A percentile compares a stretch with the other conserved stretches of the same genome.
Evolutionary conservation across 2,797 vertebrate species (phyloP).

Genomic region (Huso huso): DNA sequence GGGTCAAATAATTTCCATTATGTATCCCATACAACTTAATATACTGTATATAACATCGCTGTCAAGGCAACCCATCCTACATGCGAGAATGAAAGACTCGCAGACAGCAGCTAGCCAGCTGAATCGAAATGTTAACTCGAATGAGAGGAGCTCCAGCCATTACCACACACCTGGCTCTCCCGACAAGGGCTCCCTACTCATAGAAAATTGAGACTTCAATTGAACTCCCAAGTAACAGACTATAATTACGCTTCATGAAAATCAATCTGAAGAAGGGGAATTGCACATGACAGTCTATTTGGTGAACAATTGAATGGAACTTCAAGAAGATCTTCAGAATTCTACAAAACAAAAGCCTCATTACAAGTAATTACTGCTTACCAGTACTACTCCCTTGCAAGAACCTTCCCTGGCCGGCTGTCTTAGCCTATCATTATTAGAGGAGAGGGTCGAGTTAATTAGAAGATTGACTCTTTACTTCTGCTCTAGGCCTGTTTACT

Average conservation of each 20-base stretch:
- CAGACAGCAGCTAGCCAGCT: slow-evolving; percentile 71
- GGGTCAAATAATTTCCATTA: background rate
- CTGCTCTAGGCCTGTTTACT: slow-evolving; percentile 19
- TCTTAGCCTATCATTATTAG: slow-evolving; percentile 47
- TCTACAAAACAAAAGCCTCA: slow-evolving; percentile 89
- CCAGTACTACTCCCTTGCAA: slow-evolving; percentile 61
- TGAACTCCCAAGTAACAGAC: slow-evolving; percentile 69
- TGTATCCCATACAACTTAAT: background rate
- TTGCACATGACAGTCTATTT: slow-evolving; percentile 55
- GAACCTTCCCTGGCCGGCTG: slow-evolving; percentile 47
- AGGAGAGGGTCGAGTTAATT: slow-evolving; percentile 65
- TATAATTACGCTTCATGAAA: slow-evolving; percentile 86
- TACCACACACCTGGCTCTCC: slow-evolving; percentile 73
- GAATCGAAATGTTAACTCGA: slow-evolving; percentile 56
- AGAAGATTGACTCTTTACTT: slow-evolving; percentile 16
- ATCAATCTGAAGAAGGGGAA: slow-evolving; percentile 59
- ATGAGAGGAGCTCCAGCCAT: slow-evolving; percentile 61
- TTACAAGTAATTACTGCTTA: slow-evolving; percentile 89
- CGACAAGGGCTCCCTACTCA: slow-evolving; percentile 56
- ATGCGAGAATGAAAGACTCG: slow-evolving; percentile 79
- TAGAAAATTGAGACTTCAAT: slow-evolving; percentile 90
- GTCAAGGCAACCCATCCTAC: slow-evolving; percentile 71
- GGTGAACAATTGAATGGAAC: slow-evolving; percentile 66
- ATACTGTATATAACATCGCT: slow-evolving; percentile 41
- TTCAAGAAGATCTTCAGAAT: slow-evolving; percentile 88